phyloP scores from a whole-genome alignment of 2,797 vertebrate species.

The Sebastes melanostomus region DNA sequence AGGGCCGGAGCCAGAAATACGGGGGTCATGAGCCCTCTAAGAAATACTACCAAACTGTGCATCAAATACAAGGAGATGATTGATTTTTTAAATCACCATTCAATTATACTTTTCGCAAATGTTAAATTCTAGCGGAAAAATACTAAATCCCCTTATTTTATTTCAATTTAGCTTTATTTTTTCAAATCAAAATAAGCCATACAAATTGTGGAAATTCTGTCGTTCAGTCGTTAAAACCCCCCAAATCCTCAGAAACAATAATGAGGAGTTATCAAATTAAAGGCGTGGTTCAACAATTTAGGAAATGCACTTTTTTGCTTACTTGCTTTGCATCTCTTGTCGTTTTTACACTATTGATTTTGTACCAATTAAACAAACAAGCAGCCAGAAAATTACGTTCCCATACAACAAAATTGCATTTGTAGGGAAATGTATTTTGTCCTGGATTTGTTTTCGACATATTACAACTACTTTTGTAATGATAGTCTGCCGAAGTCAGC shows the following conservation, averaged over 20 bases:
- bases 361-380: not conserved
- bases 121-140: not conserved
- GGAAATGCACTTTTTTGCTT: not conserved
- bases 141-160: not conserved
- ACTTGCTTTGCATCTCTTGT: not conserved
- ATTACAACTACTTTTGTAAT: too few relatives aligned
- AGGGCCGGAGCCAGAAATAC: not conserved
- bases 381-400: too few relatives aligned
- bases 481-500: too few relatives aligned
- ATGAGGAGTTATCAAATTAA: not conserved
- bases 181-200: not conserved
- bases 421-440: too few relatives aligned
- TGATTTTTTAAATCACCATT: not conserved
- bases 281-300: not conserved
- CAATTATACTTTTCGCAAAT: not conserved
- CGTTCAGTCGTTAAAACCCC: not conserved
- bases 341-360: not conserved
- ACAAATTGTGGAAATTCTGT: not conserved
- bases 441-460: too few relatives aligned
- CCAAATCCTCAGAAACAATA: not conserved
- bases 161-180: not conserved
- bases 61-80: not conserved
- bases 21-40: not conserved
- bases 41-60: not conserved
- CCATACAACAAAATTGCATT: too few relatives aligned